Conservation (phyloP, 2,888 invertebrate species). For the Ceratothoa steindachneri region DNA sequence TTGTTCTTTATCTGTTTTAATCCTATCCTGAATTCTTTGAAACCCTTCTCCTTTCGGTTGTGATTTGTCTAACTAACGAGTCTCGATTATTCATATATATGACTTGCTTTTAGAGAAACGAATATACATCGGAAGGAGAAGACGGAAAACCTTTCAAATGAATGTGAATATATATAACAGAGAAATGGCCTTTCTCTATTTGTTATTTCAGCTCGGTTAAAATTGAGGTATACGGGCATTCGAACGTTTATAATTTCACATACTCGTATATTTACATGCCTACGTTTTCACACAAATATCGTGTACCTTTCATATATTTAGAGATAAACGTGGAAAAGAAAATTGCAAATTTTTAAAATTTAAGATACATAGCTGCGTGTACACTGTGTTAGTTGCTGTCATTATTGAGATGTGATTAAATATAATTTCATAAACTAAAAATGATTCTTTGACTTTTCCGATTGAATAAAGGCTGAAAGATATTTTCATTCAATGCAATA, state of each 20-base stretch:
- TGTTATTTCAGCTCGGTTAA: background rate
- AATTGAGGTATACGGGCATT: background rate
- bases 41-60: background rate
- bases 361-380: too few relatives aligned
- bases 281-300: background rate
- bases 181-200: background rate
- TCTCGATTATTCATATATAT: background rate
- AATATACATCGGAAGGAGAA: background rate
- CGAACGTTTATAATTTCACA: background rate
- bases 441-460: too few relatives aligned
- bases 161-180: background rate
- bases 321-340: too few relatives aligned
- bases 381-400: too few relatives aligned
- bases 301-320: background rate
- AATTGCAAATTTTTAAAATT: too few relatives aligned
- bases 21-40: background rate
- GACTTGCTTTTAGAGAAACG: background rate
- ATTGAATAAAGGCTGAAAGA: too few relatives aligned
- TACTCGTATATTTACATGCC: background rate
- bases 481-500: too few relatives aligned
- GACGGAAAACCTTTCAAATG: conserved; percentile 7
- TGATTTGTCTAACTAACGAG: background rate
- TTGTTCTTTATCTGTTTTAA: background rate
- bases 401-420: too few relatives aligned
- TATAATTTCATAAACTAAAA: too few relatives aligned